Base-by-base conservation (phyloP, 2,113 vertebrate species). In the Plestiodon gilberti region DNA sequence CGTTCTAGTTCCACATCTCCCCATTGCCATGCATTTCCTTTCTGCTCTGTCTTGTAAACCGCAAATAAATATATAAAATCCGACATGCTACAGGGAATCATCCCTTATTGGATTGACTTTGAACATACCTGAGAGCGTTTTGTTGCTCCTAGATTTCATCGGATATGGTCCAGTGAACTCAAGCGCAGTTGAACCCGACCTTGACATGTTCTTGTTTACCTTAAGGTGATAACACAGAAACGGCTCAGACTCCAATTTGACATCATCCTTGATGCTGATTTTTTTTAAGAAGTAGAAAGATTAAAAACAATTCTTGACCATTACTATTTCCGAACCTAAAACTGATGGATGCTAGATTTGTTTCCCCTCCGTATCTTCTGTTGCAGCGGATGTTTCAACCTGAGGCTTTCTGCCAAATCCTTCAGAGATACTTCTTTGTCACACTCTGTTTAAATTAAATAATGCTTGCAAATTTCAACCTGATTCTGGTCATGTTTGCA, bases 41-140 rank as follows among this genome's bases (percentile, higher is more conserved):
- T 79, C 81, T 94, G 59, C 82, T 85, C n/a, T 76, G 94, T 91
- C 91, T 91, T 86, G 40, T 82, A 94, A 95, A 94, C 87, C 52
- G 86, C 69, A 95, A 83, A 85, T 77, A 88, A 84, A 62, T 86
- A 93, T 91, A 93, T 90, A 92, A 87, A 69, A n/a, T 90, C 87
- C 0, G 73, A 91, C 88, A 86, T 90, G 38, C 82, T 90, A 67
- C 77, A 90, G 18, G 85, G 90, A 93, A 86, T 88, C 90, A 87
- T 89, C 92, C 81, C 71, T 95, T 78, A 93, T 78, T 78, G 85
- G 83, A 82, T 82, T 96, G 95, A 96, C 90, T 96, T 92, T 93
- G 84, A 92, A 88, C 86, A 94, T 95, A 96, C 94, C 94, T 96
- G 94, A 96, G 96, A 96, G 95, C 90, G 2, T 92, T 94, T 91